phyloP scores from a whole-genome alignment of 1,140 invertebrate species.

The Drosophila novamexicana region DNA sequence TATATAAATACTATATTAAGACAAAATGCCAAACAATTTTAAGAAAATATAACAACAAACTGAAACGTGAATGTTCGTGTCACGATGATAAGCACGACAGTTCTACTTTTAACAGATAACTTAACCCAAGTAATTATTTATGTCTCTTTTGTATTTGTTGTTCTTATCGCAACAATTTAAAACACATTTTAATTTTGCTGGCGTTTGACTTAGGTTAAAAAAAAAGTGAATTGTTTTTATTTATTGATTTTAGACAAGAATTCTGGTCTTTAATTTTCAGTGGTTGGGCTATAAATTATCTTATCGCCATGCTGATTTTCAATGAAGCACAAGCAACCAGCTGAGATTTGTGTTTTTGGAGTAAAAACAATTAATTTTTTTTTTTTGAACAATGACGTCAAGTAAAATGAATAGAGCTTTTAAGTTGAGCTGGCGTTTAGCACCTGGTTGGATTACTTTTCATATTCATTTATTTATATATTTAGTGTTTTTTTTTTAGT shows the following conservation, averaged over 20 bases:
- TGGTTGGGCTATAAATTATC: constrained; percentile 14
- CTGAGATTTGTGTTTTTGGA: constrained; percentile 20
- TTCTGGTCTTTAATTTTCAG: constrained; percentile 11
- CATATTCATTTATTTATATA: constrained; percentile 14
- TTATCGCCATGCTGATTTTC: constrained; percentile 14
- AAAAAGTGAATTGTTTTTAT: constrained; percentile 4
- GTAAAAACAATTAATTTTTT: neutral
- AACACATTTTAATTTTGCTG: constrained; percentile 60
- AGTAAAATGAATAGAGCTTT: constrained; percentile 22
- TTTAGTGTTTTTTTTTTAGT: constrained; percentile 6
- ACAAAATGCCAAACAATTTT: too few relatives aligned
- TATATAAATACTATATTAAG: too few relatives aligned
- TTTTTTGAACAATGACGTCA: constrained; percentile 19
- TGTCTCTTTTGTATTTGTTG: neutral
- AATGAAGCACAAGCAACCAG: neutral
- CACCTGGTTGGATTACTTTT: constrained; percentile 6
- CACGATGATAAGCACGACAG: neutral
- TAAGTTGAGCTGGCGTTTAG: constrained; percentile 10
- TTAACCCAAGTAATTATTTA: constrained; percentile 17
- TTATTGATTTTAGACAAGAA: constrained; percentile 24
- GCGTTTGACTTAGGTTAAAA: constrained; percentile 40
- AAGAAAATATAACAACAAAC: too few relatives aligned
- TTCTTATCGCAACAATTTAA: constrained; percentile 52
- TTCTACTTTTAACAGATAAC: neutral
- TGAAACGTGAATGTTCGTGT: neutral